Evolutionary conservation across 2,888 invertebrate species (phyloP).

Genomic region (Onchidella celtica): DNA sequence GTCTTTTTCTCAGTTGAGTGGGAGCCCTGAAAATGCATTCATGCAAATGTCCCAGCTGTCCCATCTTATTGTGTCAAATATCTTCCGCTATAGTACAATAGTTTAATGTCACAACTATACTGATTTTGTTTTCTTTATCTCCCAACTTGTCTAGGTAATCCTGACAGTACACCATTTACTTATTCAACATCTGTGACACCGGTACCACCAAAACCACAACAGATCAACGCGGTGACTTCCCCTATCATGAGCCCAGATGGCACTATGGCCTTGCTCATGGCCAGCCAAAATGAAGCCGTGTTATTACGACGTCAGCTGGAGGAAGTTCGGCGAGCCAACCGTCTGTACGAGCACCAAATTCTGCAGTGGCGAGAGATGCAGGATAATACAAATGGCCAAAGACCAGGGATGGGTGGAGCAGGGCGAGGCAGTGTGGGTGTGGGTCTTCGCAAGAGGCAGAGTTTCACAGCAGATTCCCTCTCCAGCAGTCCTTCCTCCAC

Average conservation of each 20-base stretch:
- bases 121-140: too few species aligned
- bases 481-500: constrained; percentile 14
- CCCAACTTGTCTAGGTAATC: constrained; percentile 33
- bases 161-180: not conserved
- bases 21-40: too few species aligned
- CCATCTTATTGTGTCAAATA: too few species aligned
- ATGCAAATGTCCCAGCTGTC: too few species aligned
- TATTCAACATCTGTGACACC: constrained; percentile 27
- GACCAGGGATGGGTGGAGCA: constrained; percentile 30
- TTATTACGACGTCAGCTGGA: constrained; percentile 53
- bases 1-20: too few species aligned
- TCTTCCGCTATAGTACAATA: too few species aligned
- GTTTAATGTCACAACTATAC: too few species aligned
- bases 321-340: constrained; percentile 52
- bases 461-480: constrained; percentile 15
- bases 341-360: constrained; percentile 52
- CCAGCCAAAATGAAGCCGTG: constrained; percentile 53
- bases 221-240: constrained; percentile 34
- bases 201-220: constrained; percentile 4
- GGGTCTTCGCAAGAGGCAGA: constrained; percentile 9
- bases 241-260: constrained; percentile 48
- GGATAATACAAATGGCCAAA: constrained; percentile 4
- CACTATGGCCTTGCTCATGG: constrained; percentile 51
- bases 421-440: not conserved
- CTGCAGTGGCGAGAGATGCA: constrained; percentile 48